These are phyloP conservation scores for Rhodinocichla rosea DNA, from an alignment of 2,113 vertebrate species.

Conservation along the genomic window DNA sequence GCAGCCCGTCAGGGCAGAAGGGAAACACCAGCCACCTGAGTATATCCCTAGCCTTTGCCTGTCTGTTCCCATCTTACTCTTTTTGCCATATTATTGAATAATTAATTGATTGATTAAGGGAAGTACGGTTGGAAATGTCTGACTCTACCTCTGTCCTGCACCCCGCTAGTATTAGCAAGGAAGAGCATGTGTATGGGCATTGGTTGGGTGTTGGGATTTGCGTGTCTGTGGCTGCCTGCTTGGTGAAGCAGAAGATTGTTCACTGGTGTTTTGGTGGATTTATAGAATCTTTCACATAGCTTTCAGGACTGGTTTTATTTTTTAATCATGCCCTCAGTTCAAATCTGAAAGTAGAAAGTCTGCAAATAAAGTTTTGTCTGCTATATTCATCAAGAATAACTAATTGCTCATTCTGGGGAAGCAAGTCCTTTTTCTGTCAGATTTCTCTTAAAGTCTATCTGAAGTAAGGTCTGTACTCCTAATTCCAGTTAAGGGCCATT, in stretches of 20 bases:
- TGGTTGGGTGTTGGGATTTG: neutral
- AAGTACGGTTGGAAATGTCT: neutral
- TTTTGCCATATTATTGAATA: neutral
- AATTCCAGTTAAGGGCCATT: neutral
- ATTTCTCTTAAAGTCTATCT: neutral
- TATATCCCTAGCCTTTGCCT: neutral
- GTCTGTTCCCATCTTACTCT: neutral
- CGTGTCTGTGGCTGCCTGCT: neutral
- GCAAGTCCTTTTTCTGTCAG: neutral
- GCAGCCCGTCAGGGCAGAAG: neutral
- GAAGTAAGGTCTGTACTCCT: neutral
- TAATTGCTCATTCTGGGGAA: neutral
- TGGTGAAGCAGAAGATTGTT: neutral
- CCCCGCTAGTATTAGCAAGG: neutral
- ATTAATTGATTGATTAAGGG: neutral
- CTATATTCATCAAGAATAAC: neutral
- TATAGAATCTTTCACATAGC: neutral
- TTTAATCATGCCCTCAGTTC: neutral
- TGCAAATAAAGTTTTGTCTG: neutral
- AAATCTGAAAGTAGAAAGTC: neutral
- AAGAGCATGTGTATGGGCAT: fast-evolving
- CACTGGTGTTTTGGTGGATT: neutral
- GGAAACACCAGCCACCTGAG: neutral
- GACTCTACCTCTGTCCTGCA: neutral
- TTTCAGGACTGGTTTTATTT: neutral